Evolutionary conservation across 2,113 vertebrate species (phyloP).

Genomic region (Austrofundulus limnaeus): DNA sequence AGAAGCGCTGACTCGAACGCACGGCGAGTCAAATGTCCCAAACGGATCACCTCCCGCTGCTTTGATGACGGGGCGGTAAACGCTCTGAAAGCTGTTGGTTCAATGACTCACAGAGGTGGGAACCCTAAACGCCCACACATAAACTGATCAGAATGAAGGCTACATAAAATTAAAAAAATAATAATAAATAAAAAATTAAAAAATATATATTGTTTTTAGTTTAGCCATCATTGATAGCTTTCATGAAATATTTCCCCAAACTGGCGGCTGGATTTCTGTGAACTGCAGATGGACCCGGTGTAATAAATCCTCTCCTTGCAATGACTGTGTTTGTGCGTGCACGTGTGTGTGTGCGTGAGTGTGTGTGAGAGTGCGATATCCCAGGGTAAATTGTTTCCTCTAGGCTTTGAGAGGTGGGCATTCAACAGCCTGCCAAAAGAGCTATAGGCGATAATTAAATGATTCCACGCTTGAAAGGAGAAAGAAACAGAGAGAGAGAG

Average conservation of each 20-base stretch:
- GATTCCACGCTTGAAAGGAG: slow-evolving; percentile 79
- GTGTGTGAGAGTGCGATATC: slow-evolving; percentile 65
- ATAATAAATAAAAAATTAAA: too few species aligned
- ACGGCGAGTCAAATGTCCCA: slow-evolving; percentile 41
- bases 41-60: slow-evolving; percentile 69
- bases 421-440: slow-evolving; percentile 82
- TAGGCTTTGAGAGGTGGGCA: slow-evolving; percentile 83
- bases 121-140: too few species aligned
- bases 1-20: slow-evolving; percentile 19
- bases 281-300: slow-evolving; percentile 75
- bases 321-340: slow-evolving; percentile 40
- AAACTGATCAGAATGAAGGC: slow-evolving; percentile 2
- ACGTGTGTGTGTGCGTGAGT: slow-evolving; percentile 7
- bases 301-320: slow-evolving; percentile 74
- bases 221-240: slow-evolving; percentile 45
- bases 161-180: too few species aligned
- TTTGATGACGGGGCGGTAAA: slow-evolving; percentile 72
- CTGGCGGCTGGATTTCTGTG: slow-evolving; percentile 69
- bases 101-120: slow-evolving; percentile 54
- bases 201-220: too few species aligned
- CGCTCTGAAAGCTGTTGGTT: slow-evolving; percentile 71
- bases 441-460: slow-evolving; percentile 82
- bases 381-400: slow-evolving; percentile 79
- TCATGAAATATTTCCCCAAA: slow-evolving; percentile 59
- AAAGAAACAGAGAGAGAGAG: slow-evolving; percentile 68